Percentiles rank a stretch among this genome's conserved stretches.
phyloP scores from a whole-genome alignment of 1,140 invertebrate genomes.

The Trichogramma pretiosum region DNA sequence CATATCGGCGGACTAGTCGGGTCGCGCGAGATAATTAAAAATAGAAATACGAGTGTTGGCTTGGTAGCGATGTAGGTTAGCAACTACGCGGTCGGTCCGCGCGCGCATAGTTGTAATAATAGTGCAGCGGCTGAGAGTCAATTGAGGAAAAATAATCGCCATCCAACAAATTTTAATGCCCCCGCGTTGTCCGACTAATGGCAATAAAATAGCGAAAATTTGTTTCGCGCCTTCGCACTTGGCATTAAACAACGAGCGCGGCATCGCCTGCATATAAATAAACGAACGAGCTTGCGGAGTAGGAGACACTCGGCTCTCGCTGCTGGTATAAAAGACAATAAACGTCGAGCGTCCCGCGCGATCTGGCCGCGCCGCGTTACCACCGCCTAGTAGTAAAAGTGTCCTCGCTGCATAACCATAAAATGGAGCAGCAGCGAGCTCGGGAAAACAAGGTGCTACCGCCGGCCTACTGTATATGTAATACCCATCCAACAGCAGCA shows the following conservation, averaged over 20 bases:
- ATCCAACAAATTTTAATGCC: constrained; percentile 16
- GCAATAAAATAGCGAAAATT: constrained; percentile 14
- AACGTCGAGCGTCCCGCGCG: constrained; percentile 23
- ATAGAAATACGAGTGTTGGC: constrained; percentile 2
- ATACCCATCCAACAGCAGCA: no score
- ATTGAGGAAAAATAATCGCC: constrained; percentile 19
- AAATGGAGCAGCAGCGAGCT: constrained; percentile 27
- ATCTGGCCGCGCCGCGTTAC: no score
- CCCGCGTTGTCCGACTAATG: constrained; percentile 3
- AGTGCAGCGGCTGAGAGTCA: constrained; percentile 1
- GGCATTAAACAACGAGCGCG: constrained; percentile 6
- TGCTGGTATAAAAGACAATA: constrained; percentile 31
- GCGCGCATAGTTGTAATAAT: no score
- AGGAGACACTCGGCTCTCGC: no score
- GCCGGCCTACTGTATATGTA: no score
- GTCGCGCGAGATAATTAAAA: constrained; percentile 12
- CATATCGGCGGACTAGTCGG: no score
- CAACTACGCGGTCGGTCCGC: no score
- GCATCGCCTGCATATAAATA: constrained; percentile 14
- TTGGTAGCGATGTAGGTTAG: no score
- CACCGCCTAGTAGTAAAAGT: constrained; percentile 40
- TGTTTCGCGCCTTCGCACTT: constrained; percentile 14
- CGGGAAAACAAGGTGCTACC: no score
- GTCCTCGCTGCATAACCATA: constrained; percentile 38
- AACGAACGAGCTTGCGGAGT: constrained; percentile 22